Evolutionary conservation across 2,888 invertebrate genomes (phyloP), one percentile per base, ranked within the genome.

Genomic region (Boloria selene): DNA sequence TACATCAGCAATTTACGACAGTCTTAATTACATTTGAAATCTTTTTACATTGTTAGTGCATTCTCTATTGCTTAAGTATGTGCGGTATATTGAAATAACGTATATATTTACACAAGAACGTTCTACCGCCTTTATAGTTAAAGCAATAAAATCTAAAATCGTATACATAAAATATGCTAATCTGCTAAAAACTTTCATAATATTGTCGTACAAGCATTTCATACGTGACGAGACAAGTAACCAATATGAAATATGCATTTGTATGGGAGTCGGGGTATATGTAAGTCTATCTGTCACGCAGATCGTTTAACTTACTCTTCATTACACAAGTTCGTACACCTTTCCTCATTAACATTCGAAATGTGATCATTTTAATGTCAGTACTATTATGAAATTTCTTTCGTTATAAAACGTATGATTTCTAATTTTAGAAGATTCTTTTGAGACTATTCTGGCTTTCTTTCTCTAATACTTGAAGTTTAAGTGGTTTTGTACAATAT

Each of bases 241-340:
- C 22, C 45, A 58, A 61, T 51, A 49, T 18, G 49, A 68, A 64
- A 61, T 44, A 54, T 47, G 38, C 53, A 62, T 70, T 68, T 51
- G 64, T 69, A 71, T 71, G 72, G 60, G 53, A 63, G 67, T 56
- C 67, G 17, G 26, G 58, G 54, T 66, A 60, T 38, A 65, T 61
- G 64, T 61, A 55, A 64, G 54, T 52, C n/a, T 65, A 67, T 70
- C 67, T 26, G 45, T 52, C 62, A 70, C 69, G 62, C 59, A 59
- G 51, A 67, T 70, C 64, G 54, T 26, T 53, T 44, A 44, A 16
- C 18, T 22, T 26, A 47, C 38, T 16, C 52, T 53, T 53, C 64
- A 60, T 60, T 65, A 61, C 26, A 50, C 47, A 47, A 65, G 18
- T 65, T 18, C 56, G 55, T 63, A 64, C 52, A 22, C 38, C 52